phyloP scores from a whole-genome alignment of 2,113 vertebrate genomes.

The Lepus americanus region DNA sequence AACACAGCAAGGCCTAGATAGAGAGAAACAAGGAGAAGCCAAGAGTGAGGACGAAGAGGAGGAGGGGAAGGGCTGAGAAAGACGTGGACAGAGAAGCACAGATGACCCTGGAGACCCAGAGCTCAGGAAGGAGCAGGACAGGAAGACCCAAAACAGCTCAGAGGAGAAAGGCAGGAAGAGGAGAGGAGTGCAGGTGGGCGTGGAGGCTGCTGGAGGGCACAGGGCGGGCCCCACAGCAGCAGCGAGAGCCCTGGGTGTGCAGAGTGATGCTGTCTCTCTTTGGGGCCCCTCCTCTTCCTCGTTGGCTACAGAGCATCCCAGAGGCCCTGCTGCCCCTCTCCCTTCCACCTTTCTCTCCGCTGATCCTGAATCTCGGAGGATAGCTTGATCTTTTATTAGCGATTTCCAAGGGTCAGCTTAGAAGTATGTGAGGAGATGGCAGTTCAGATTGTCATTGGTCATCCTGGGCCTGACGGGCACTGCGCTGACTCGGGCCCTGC shows the following conservation, averaged over 20 bases:
- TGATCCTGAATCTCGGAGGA: constrained; percentile 82
- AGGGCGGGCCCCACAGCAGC: too few relatives aligned
- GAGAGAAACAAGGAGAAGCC: neutral
- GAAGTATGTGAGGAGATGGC: constrained; percentile 86
- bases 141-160: neutral
- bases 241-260: too few relatives aligned
- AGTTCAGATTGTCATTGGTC: constrained; percentile 86
- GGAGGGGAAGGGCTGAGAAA: neutral
- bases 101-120: rapidly evolving
- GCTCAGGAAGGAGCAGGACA: neutral
- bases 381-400: constrained; percentile 88
- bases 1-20: neutral
- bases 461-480: constrained; percentile 82
- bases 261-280: too few relatives aligned
- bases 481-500: constrained; percentile 74
- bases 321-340: neutral
- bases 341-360: constrained; percentile 7
- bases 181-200: neutral
- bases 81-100: rapidly evolving
- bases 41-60: too few relatives aligned
- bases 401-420: constrained; percentile 89
- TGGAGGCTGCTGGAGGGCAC: too few relatives aligned
- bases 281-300: too few relatives aligned
- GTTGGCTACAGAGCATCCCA: neutral
- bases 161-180: neutral